These are phyloP conservation scores for Odontomachus brunneus DNA, from an alignment of 1,140 invertebrate genomes.

Conservation along the genomic window DNA sequence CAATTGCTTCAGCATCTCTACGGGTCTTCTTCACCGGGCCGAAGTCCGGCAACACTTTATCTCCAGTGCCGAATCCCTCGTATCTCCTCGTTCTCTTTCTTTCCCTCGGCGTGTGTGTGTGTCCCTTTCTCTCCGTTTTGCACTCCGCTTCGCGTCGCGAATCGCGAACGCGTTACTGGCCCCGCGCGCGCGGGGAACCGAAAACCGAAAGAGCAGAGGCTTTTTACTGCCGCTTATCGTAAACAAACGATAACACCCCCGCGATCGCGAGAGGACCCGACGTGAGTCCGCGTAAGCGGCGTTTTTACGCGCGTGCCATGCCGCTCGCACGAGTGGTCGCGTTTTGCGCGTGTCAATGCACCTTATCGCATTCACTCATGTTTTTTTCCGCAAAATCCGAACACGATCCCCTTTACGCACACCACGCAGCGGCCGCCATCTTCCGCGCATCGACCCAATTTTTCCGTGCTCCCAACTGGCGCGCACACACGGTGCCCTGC, in stretches of 20 bases:
- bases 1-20: constrained; percentile 96
- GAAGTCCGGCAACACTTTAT: constrained; percentile 79
- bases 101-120: constrained; percentile 7
- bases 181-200: background rate
- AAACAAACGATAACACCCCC: constrained; percentile 64
- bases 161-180: background rate
- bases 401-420: constrained; percentile 67
- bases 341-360: constrained; percentile 44
- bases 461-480: constrained; percentile 71
- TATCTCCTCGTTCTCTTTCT: too few relatives aligned
- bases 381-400: constrained; percentile 57
- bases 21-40: constrained; percentile 79
- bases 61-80: constrained; percentile 66
- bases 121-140: constrained; percentile 53
- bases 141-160: constrained; percentile 52
- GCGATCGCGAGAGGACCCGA: background rate
- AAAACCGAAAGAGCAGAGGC: background rate
- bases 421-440: constrained; percentile 80
- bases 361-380: constrained; percentile 62
- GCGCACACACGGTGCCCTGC: constrained; percentile 39
- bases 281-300: constrained; percentile 17
- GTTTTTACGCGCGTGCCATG: background rate
- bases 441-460: constrained; percentile 84
- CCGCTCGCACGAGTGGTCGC: constrained; percentile 4
- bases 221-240: constrained; percentile 55